Evolutionary conservation across 2,113 vertebrate genomes (phyloP), one percentile per base, ranked within the genome.

Genomic region (Onychorhynchus coronatus): DNA sequence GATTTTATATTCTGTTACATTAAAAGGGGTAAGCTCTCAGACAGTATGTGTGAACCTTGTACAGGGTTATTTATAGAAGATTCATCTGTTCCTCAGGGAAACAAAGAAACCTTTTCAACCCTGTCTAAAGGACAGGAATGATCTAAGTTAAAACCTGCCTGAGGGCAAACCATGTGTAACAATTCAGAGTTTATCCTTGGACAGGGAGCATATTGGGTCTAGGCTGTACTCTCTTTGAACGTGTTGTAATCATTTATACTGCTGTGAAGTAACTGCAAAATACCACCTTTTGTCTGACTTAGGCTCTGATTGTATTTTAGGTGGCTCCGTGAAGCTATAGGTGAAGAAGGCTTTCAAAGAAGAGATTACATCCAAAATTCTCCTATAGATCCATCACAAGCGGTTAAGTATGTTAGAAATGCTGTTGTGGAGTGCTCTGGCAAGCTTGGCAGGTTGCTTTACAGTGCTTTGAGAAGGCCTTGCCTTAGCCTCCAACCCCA

Each of bases 61-160:
- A 37, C 50, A 8, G 47, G 12, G 41, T 86, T 94, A 78, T 95
- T 91, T 96, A 92, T 75, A 68, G 88, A 83, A 89, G 73, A 81
- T 35, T 85, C 59, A 13, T 91, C 68, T 50, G 27, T 77, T 89
- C 65, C 28, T 74, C 33, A 22, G 70, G 55, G 75, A 88, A 93
- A 95, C 77, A 93, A 95, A 79, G 81, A 91, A 95, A 93, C 89
- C 81, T 95, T 86, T 96, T 88, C 74, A 93, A 93, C 82, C 49
- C 71, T 35, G 50, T 94, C 74, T 89, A 56, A 93, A 92, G 78
- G 87, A 80, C 63, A 68, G 79, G 79, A 70, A 75, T 79, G 86
- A 88, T 85, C 85, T 37, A 90, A 85, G 30, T 59, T 94, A 93
- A 96, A 95, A 88, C 71, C 50, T 91, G 78, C 91, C 85, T 5